Conservation (phyloP, 2,113 vertebrate species). For the Heptranchias perlo region DNA sequence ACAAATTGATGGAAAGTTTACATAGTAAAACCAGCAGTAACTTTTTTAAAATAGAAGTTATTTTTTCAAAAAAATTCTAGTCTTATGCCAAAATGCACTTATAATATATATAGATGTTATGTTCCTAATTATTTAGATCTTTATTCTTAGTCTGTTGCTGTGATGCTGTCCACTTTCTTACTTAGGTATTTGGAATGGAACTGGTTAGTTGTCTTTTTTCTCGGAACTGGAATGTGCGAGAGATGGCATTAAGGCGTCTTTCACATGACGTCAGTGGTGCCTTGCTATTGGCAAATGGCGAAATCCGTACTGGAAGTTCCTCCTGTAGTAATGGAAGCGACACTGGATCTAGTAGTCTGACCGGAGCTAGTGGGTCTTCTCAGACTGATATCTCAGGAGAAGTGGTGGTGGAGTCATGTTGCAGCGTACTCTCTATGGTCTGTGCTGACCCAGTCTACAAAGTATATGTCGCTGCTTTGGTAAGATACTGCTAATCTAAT, state of each 20-base stretch:
- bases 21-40: neutral
- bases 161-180: conserved; percentile 32
- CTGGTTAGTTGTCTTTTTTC: conserved; percentile 86
- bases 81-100: neutral
- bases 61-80: neutral
- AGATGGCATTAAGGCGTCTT: conserved; percentile 80
- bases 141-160: neutral
- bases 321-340: conserved; percentile 53
- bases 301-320: conserved; percentile 68
- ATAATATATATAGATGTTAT: neutral
- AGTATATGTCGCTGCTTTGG: conserved; percentile 87
- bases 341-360: conserved; percentile 48
- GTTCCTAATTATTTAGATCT: neutral
- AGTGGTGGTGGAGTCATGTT: conserved; percentile 78
- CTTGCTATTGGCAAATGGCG: conserved; percentile 76
- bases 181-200: conserved; percentile 78
- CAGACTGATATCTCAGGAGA: conserved; percentile 67
- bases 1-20: neutral
- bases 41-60: neutral
- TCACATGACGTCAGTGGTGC: conserved; percentile 84
- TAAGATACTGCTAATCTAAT: conserved; percentile 54
- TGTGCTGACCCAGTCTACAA: conserved; percentile 88
- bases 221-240: conserved; percentile 84
- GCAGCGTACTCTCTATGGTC: conserved; percentile 77
- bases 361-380: conserved; percentile 57